These are phyloP conservation scores for Oreamnos americanus DNA, from an alignment of 2,113 vertebrate species.

Conservation along the genomic window DNA sequence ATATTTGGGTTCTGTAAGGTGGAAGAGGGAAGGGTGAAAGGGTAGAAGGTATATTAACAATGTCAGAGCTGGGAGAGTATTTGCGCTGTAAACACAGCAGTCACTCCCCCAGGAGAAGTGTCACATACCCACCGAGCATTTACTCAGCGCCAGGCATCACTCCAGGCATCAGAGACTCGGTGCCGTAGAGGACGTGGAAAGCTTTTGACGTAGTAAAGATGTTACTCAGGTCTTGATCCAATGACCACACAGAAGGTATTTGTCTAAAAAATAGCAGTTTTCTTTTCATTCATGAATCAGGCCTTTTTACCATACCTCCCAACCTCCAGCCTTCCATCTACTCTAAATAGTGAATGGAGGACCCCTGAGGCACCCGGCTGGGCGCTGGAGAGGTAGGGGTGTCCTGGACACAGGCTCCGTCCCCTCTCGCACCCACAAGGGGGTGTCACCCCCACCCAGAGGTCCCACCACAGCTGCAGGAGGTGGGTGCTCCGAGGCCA, in stretches of 20 bases:
- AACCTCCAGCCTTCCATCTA: neutral
- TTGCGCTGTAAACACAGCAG: neutral
- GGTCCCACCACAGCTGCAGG: neutral
- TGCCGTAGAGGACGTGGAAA: neutral
- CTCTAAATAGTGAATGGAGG: neutral
- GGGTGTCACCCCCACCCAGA: neutral
- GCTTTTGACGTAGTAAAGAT: neutral
- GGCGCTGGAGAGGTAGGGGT: neutral
- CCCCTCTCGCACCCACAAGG: neutral
- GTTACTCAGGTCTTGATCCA: neutral
- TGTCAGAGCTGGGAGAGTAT: neutral
- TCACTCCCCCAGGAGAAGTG: neutral
- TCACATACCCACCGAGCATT: neutral
- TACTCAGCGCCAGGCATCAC: neutral
- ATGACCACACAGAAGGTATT: neutral
- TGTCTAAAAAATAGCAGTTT: neutral
- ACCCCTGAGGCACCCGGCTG: neutral
- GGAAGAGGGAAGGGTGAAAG: neutral
- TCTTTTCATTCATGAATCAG: neutral
- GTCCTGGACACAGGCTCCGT: neutral
- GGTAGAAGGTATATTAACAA: neutral
- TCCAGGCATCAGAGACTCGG: neutral
- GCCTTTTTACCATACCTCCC: neutral
- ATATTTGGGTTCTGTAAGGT: neutral
- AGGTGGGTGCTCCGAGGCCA: neutral